Percentiles rank a stretch among this genome's conserved stretches.
phyloP scores from a whole-genome alignment of 2,888 invertebrate species.

The Pyrochroa serraticornis region DNA sequence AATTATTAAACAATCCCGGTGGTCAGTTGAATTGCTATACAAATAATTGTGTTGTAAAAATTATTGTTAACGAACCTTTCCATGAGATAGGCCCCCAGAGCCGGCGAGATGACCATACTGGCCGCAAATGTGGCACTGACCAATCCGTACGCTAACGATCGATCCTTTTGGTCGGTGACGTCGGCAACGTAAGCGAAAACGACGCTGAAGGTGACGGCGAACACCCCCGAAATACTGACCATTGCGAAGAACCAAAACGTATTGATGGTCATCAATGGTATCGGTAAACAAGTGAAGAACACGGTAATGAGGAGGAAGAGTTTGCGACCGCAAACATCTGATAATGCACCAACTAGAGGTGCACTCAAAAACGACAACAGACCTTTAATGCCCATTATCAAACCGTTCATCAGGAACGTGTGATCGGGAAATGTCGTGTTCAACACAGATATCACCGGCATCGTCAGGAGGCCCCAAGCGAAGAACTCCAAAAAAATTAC shows the following conservation, averaged over 20 bases:
- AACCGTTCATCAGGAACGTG: slow-evolving; percentile 99
- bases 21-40: too few species aligned
- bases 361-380: slow-evolving; percentile 97
- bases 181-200: slow-evolving; percentile 99
- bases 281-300: slow-evolving; percentile 98
- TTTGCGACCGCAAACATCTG: slow-evolving; percentile 98
- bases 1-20: too few species aligned
- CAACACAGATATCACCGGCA: slow-evolving; percentile 92
- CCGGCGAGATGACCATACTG: slow-evolving; percentile 97
- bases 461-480: slow-evolving; percentile 98
- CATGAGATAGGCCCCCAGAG: slow-evolving; percentile 89
- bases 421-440: slow-evolving; percentile 98
- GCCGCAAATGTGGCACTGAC: slow-evolving; percentile 97
- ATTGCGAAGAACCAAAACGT: slow-evolving; percentile 95
- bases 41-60: too few species aligned
- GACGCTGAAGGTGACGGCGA: slow-evolving; percentile 98
- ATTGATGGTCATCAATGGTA: slow-evolving; percentile 98
- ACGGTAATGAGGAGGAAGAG: slow-evolving; percentile 97
- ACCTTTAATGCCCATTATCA: slow-evolving; percentile 90
- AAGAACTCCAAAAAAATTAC: slow-evolving; percentile 99
- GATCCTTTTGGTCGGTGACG: slow-evolving; percentile 95
- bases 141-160: slow-evolving; percentile 93
- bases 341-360: slow-evolving; percentile 85
- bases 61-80: slow-evolving; percentile 68
- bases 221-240: slow-evolving; percentile 98